Base-by-base conservation (phyloP, 2,888 invertebrate genomes). In the Coelopa pilipes region DNA sequence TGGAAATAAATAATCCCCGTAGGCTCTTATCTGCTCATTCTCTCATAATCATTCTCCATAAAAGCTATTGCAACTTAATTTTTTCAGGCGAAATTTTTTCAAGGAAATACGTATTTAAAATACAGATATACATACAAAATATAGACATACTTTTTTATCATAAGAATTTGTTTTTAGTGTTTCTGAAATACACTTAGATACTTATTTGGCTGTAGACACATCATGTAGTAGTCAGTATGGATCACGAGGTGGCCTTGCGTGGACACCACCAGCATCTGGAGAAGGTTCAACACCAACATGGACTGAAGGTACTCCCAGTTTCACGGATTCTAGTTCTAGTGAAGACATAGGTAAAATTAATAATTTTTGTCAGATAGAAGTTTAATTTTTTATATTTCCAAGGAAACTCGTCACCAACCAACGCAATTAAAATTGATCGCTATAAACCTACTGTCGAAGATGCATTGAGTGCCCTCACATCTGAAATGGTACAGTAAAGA, bases 251-350 rank as follows among this genome's bases (percentile, higher is more conserved):
- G 88, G 87, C 49, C 79, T 88, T 77, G 87, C 88, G 78, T 95
- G 95, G 95, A 95, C 95, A 19, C 95, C 94, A 34, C 95, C 95
- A 1, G 92, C 94, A 66, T 94, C 94, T 63, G 93, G 94, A 73
- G 95, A 96, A 87, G 95, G 95, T 57, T 94, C 94, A 10, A 98
- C 98, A 55, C 97, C 98, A n/a, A 98, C 98, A 60, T 98, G 97
- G 95, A 98, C 98, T 66, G 98, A 98, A 90, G 98, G 98, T 83
- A 98, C 98, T 80, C 98, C 98, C 76, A 97, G 97, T 87, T 98
- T 96, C 89, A 98, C 98, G 55, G 96, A 97, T 88, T 98, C 97
- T 82, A 97, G 97, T 89, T 96, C 96, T 89, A 95, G 95, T 89
- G 93, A 93, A 81, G 95, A 96, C 89, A 93, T 92, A 89, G 91